phyloP scores from a whole-genome alignment of 2,888 invertebrate genomes.

The Brachynemurus nebulosus region DNA sequence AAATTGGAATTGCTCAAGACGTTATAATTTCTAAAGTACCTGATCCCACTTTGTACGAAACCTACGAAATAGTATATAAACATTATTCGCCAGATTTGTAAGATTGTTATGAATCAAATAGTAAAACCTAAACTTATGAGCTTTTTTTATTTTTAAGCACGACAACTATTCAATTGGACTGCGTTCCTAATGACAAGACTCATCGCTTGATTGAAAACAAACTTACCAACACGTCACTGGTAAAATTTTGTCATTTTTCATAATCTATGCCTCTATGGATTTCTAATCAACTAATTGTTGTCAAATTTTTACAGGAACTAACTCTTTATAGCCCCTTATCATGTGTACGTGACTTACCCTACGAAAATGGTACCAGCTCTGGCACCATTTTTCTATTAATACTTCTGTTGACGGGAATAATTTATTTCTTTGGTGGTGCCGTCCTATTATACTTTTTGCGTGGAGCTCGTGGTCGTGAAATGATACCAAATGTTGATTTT shows the following conservation, averaged over 20 bases:
- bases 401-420: slow-evolving; percentile 39
- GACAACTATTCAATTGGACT: slow-evolving; percentile 30
- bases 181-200: slow-evolving; percentile 27
- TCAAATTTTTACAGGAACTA: slow-evolving; percentile 32
- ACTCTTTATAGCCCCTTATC: slow-evolving; percentile 37
- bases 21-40: slow-evolving; percentile 7
- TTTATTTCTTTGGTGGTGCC: slow-evolving; percentile 53
- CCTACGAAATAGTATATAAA: no score
- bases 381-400: slow-evolving; percentile 51
- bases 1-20: no score
- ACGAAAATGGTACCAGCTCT: slow-evolving; percentile 36
- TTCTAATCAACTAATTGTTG: background rate
- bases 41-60: no score
- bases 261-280: background rate
- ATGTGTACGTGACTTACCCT: slow-evolving; percentile 32
- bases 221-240: background rate
- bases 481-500: slow-evolving; percentile 59
- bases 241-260: background rate
- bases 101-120: no score
- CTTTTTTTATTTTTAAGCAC: slow-evolving; percentile 24
- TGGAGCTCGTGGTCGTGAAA: slow-evolving; percentile 57
- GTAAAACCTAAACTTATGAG: no score
- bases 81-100: no score
- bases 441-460: slow-evolving; percentile 48
- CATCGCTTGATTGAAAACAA: slow-evolving; percentile 19